Base-by-base conservation (phyloP, 2,113 vertebrate genomes). In the Seriola quinqueradiata region DNA sequence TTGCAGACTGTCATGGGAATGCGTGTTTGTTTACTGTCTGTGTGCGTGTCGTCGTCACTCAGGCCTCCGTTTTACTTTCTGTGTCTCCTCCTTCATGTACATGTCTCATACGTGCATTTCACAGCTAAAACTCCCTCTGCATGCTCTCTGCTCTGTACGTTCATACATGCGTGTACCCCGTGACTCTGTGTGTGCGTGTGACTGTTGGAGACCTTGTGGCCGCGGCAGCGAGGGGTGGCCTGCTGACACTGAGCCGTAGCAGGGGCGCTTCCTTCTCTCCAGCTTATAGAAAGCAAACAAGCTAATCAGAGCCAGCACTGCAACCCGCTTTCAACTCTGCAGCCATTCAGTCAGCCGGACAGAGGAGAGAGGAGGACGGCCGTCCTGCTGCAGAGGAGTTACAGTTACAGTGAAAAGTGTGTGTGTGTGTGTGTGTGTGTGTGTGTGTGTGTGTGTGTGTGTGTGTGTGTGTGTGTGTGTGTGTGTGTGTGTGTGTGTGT, bases 201-300 rank as follows among this genome's bases (percentile, higher is more conserved):
- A 90, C 77, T 23, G 19, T 1, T 72, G 55, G 57, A 77, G 79
- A 81, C 79, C 70, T 68, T 34, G 75, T 81, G 65, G 59, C 73
- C 85, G 17, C 38, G 50, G 75, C 84, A 72, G 66, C 21, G 32
- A 79, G 88, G 46, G 87, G 87, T 73, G 71, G 86, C 81, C 84
- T 89, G 86, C 91, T 93, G 92, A 92, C 87, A 87, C 83, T 52
- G 83, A 87, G 70, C 46, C 84, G 13, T 87, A 76, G 91, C 79
- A 82, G 92, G 93, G 90, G 87, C 89, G 87, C 93, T 94, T 95
- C 94, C 95, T 91, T 78, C 82, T 93, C 90, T 73, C 83, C 55
- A 67, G 81, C 48, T 75, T 82, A 91, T 86, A 86, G 90, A 93
- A 95, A 94, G 89, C 92, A 95, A 95, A 96, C 93, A 95, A 85